Evolutionary conservation across 2,888 invertebrate species (phyloP).

Genomic region (Phrixothrix hirtus): DNA sequence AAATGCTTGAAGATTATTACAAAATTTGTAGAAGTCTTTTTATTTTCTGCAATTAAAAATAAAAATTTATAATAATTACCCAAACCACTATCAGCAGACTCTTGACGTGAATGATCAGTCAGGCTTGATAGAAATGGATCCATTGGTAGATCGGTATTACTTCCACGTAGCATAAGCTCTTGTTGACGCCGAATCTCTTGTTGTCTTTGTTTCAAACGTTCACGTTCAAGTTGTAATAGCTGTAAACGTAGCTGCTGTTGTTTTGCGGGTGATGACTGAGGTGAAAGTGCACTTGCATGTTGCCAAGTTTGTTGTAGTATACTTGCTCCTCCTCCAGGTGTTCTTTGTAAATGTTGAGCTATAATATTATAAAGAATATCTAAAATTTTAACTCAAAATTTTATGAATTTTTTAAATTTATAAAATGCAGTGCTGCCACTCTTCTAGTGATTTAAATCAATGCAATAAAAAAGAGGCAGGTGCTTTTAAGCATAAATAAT

Average conservation of each 20-base stretch:
- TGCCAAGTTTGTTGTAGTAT: conserved; percentile 45
- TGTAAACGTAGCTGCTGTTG: conserved; percentile 79
- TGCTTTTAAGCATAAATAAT: neutral
- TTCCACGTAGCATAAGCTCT: conserved; percentile 72
- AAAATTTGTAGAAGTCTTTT: no score
- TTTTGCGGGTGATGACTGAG: conserved; percentile 64
- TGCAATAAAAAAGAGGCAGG: neutral
- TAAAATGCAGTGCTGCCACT: neutral
- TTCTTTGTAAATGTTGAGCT: conserved; percentile 62
- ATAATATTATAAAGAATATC: conserved; percentile 22
- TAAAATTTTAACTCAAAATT: neutral
- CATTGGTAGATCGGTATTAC: conserved; percentile 67
- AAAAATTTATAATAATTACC: conserved; percentile 64
- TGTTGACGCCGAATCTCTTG: conserved; percentile 88
- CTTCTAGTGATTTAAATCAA: neutral
- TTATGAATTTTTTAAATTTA: no score
- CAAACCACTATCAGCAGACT: conserved; percentile 92
- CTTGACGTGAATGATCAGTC: conserved; percentile 90
- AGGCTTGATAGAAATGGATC: conserved; percentile 82
- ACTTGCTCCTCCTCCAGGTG: conserved; percentile 55
- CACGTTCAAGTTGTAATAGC: conserved; percentile 85
- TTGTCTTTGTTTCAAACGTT: conserved; percentile 84
- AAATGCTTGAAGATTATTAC: no score
- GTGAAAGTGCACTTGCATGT: conserved; percentile 55
- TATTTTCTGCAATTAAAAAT: no score